phyloP scores from a whole-genome alignment of 2,888 invertebrate genomes.

The Tromatobia lineatoria region DNA sequence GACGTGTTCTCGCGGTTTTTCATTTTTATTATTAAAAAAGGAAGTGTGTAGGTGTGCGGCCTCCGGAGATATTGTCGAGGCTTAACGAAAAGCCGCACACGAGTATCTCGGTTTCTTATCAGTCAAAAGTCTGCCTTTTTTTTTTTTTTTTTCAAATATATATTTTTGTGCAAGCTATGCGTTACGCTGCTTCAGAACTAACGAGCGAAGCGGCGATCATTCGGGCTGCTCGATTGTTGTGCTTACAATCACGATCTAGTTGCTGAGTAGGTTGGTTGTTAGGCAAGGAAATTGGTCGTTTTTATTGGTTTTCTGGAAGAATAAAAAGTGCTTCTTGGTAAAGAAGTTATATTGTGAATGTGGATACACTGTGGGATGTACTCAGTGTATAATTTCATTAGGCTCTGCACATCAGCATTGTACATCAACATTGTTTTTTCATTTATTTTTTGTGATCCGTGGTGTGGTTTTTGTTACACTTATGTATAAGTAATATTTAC shows the following conservation, averaged over 20 bases:
- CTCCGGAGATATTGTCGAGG: constrained; percentile 11
- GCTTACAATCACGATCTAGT: background rate
- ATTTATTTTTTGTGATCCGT: too few species aligned
- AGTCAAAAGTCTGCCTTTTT: background rate
- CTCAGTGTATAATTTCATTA: background rate
- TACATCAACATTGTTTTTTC: too few species aligned
- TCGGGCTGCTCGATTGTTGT: background rate
- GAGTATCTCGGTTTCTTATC: constrained; percentile 22
- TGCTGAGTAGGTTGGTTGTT: constrained; percentile 18
- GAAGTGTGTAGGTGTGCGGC: constrained; percentile 7
- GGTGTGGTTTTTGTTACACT: too few species aligned
- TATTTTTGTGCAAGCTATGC: background rate
- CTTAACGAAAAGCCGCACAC: background rate
- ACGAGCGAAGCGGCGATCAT: background rate
- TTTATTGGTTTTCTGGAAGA: background rate
- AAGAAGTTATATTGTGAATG: background rate
- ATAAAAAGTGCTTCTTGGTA: background rate
- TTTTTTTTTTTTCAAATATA: background rate
- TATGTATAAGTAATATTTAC: too few species aligned
- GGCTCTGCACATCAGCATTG: too few species aligned
- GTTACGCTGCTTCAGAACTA: background rate
- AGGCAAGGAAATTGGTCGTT: background rate
- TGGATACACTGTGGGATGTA: background rate
- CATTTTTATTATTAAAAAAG: constrained; percentile 26
- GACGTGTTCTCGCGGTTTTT: constrained; percentile 42